These are phyloP conservation scores for Erythrolamprus reginae DNA, from an alignment of 2,113 vertebrate genomes.

Conservation along the genomic window DNA sequence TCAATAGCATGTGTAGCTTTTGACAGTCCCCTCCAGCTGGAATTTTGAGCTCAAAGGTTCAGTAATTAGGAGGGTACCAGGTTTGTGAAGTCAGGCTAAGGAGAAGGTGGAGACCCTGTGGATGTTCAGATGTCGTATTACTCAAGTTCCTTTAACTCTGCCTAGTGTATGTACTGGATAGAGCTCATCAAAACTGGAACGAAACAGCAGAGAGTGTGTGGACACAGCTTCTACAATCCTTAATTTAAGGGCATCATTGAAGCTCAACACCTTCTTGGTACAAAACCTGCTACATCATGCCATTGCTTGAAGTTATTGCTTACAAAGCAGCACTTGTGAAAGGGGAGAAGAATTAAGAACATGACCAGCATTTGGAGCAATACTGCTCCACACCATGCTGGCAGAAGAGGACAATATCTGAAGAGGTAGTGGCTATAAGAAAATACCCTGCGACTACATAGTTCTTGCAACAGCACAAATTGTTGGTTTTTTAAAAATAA, in stretches of 20 bases:
- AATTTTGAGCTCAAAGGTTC: not conserved
- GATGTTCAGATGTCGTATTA: not conserved
- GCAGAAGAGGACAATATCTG: conserved; percentile 13
- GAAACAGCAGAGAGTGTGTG: not conserved
- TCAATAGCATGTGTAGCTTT: not conserved
- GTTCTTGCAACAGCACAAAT: not conserved
- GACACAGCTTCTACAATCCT: not conserved
- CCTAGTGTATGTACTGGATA: too few relatives aligned
- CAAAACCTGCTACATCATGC: not conserved
- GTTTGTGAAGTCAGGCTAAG: not conserved
- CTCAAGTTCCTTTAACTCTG: not conserved
- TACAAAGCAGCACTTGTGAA: not conserved
- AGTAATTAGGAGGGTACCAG: not conserved
- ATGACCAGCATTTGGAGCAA: not conserved
- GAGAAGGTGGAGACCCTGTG: not conserved
- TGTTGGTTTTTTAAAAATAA: not conserved
- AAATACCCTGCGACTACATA: conserved; percentile 37
- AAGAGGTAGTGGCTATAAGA: conserved; percentile 19
- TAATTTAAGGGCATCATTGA: not conserved
- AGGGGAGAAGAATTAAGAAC: not conserved
- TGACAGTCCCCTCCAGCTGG: not conserved
- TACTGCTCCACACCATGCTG: not conserved
- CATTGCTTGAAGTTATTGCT: conserved; percentile 12
- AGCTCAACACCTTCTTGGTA: not conserved
- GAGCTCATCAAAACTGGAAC: not conserved